Base-by-base conservation (phyloP, 2,113 vertebrate species). In the Oreochromis spilurus region DNA sequence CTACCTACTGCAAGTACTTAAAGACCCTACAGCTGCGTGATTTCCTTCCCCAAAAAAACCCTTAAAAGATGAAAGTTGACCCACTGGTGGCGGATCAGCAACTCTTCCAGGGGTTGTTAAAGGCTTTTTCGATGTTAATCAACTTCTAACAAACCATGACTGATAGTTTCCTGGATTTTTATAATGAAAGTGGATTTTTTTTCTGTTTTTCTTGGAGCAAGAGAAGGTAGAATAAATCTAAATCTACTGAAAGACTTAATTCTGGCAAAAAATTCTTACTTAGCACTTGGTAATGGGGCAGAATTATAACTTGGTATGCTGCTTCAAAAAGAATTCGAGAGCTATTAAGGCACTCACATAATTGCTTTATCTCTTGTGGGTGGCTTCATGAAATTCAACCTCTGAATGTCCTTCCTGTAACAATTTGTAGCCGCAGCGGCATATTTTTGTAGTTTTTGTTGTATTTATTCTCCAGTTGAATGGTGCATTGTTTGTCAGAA, bases 401-500 rank as follows among this genome's bases (percentile, higher is more conserved):
- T 90, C 87, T 87, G 81, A 88, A 79, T 54, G 72, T 83, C 72
- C 83, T 57, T 83, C 29, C 58, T 89, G 29, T 92, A 84, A 89
- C 91, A 91, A 88, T 92, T 92, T 93, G 85, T 84, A 80, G 87
- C 82, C 84, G 87, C 57, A 72, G 84, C 48, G 19, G 78, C 34
- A 19, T 85, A 84, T 38, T 87, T 81, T 75, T 93, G 80, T 90
- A 89, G 54, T 84, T 94, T 87, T 87, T 91, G 88, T 94, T 85
- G 84, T 52, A 83, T 89, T 91, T 90, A 85, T 92, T 88, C 62
- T 50, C 21, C 24, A 77, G 48, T 75, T 92, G 93, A 96, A 95
- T 92, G 79, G 87, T 24, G 84, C 89, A 91, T 95, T 96, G 95
- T 96, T 93, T 81, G 75, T 85, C 38, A 65, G 81, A 88, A 62